phyloP scores from a whole-genome alignment of 2,797 vertebrate genomes.

The Melanotaenia boesemani region DNA sequence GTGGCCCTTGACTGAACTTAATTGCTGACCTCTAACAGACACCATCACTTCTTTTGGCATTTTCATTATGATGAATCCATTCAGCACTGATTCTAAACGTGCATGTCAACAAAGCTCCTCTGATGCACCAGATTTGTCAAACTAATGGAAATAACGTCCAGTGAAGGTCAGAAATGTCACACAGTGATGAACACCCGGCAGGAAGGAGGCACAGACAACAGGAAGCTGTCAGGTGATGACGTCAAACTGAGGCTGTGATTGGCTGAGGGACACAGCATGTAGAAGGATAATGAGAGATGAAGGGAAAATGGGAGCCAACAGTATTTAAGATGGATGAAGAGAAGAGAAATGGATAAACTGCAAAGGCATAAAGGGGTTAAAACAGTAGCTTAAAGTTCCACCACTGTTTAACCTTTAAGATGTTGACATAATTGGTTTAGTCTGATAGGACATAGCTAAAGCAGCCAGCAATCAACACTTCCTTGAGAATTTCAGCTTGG shows the following conservation, averaged over 20 bases:
- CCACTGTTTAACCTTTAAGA: not conserved
- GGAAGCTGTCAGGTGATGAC: constrained; percentile 62
- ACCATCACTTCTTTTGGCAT: constrained; percentile 58
- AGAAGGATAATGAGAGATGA: constrained; percentile 50
- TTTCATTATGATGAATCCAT: constrained; percentile 69
- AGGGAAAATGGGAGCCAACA: constrained; percentile 33
- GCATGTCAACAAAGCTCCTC: constrained; percentile 69
- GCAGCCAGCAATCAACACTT: not conserved
- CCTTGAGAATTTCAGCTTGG: not conserved
- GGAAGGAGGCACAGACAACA: constrained; percentile 31
- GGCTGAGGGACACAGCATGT: constrained; percentile 32
- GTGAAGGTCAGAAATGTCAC: constrained; percentile 78
- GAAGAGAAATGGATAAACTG: constrained; percentile 34
- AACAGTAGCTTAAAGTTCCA: not conserved
- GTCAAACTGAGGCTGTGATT: constrained; percentile 35
- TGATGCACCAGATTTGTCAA: constrained; percentile 76
- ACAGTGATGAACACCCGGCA: constrained; percentile 71
- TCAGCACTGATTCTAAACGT: constrained; percentile 58
- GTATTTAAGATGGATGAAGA: constrained; percentile 56
- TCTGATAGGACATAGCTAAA: not conserved
- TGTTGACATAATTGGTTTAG: not conserved
- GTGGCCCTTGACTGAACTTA: constrained; percentile 33
- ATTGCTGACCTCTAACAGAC: constrained; percentile 46
- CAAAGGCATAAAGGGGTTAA: not conserved
- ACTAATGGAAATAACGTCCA: constrained; percentile 76